Percentiles rank a stretch among this genome's conserved stretches.
phyloP scores from a whole-genome alignment of 2,797 vertebrate species.

The Ciconia nigra region DNA sequence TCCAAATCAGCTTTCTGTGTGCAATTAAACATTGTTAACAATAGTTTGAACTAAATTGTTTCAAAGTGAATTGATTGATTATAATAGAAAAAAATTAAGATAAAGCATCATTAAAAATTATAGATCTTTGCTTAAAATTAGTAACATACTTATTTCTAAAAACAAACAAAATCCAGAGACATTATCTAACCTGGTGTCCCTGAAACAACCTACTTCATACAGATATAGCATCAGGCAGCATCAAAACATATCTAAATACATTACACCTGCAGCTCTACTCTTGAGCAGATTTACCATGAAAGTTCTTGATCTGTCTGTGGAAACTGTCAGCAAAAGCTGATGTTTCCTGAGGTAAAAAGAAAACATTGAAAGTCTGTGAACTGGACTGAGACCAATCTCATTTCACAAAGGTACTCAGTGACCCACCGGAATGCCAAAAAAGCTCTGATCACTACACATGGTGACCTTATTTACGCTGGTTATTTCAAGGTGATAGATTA shows the following conservation, averaged over 20 bases:
- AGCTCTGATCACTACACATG: background rate
- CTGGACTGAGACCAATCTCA: background rate
- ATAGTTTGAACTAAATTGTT: background rate
- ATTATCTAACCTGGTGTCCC: background rate
- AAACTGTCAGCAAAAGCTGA: background rate
- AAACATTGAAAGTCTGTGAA: background rate
- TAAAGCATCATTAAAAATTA: background rate
- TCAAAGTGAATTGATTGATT: background rate
- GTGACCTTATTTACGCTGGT: background rate
- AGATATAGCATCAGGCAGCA: background rate
- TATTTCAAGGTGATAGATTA: background rate
- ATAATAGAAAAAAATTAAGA: background rate
- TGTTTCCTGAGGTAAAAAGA: background rate
- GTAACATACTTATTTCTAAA: background rate
- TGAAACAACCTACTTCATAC: background rate
- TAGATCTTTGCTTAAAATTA: background rate
- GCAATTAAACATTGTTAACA: background rate
- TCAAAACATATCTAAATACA: background rate
- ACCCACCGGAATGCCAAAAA: background rate
- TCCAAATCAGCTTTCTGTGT: background rate
- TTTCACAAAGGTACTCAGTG: background rate
- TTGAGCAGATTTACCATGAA: background rate
- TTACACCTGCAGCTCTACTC: background rate
- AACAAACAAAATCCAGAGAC: background rate
- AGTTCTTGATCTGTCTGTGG: background rate